Evolutionary conservation across 2,888 invertebrate species (phyloP), one percentile per base, ranked within the genome.

Genomic region (Aleiodes alternator): DNA sequence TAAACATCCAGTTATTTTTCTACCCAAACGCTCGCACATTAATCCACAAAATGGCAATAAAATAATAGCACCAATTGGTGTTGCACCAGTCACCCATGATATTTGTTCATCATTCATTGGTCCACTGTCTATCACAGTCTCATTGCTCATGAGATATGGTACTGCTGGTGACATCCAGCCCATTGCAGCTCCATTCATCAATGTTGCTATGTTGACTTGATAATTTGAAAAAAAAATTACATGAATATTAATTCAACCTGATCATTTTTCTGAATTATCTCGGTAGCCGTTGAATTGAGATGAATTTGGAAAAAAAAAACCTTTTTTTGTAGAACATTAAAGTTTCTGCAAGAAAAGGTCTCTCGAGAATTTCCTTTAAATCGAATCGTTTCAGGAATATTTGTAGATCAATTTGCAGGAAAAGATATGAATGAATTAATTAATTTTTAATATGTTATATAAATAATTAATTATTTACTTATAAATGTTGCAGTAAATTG

Each of bases 161-260:
- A 91, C 83, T 0, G 92, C 91, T 70, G 93, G 92, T 0, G 94
- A 93, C 0, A 92, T 90, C 93, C 93, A 93, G 1, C 92, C 92
- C 72, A 91, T 89, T 75, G 88, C 85, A 38, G 85, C 86, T 0
- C 91, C 91, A 57, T 90, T 87, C 3, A 87, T 82, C 57, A 91
- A 76, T n/a, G 61, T 61, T 3, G 61, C 38, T 38, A 61, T 61
- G 61, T 61, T 61, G 61, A 61, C 61, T 61, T 43, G 9, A 43
- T 43, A 3, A 11, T 43, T 8, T 9, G 4, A 11, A 43, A 3
- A 11, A 3, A 43, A 43, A 38, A 38, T 38, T 3, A 3, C 1
- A 43, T 43, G 3, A 43, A 43, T 43, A 43, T 43, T 3, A 43
- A 3, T 43, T 9, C 9, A 43, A 8, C 7, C 1, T 9, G 9